These are phyloP conservation scores for Poeciliopsis turneri DNA, from an alignment of 2,797 vertebrate genomes.

Conservation along the genomic window DNA sequence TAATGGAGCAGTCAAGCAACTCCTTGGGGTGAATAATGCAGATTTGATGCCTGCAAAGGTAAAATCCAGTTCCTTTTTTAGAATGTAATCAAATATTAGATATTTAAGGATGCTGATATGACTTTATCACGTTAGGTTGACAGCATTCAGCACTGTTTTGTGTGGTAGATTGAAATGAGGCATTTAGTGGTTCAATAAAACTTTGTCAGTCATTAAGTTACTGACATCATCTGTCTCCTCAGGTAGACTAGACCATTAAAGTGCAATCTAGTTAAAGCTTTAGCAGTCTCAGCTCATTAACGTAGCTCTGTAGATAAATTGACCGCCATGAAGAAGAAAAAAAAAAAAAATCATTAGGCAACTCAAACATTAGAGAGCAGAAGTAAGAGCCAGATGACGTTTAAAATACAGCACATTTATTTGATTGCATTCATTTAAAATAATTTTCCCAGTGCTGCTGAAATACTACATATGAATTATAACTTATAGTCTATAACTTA, in stretches of 20 bases:
- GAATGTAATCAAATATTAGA: neutral
- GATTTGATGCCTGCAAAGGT: neutral
- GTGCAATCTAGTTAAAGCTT: conserved; percentile 50
- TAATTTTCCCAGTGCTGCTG: neutral
- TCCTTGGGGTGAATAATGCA: neutral
- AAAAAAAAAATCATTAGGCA: neutral
- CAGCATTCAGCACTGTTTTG: neutral
- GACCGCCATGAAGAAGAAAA: conserved; percentile 14
- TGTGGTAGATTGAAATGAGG: neutral
- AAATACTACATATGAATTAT: neutral
- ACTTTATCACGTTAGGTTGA: conserved; percentile 3
- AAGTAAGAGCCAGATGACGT: neutral
- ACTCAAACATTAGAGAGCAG: neutral
- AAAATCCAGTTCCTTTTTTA: neutral
- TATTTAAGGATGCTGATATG: neutral
- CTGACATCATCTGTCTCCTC: conserved; percentile 39
- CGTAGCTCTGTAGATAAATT: conserved; percentile 32
- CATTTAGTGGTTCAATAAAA: conserved; percentile 29
- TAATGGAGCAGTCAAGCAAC: neutral
- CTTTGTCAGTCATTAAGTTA: conserved; percentile 32
- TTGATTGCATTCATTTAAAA: neutral
- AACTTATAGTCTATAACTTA: too few species aligned
- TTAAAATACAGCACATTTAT: neutral
- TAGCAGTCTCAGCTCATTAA: conserved; percentile 50
- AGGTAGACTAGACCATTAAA: conserved; percentile 54